Base-by-base conservation (phyloP, 30 jellyfish, hydroid and myxozoan genomes). In the Turritopsis dohrnii region DNA sequence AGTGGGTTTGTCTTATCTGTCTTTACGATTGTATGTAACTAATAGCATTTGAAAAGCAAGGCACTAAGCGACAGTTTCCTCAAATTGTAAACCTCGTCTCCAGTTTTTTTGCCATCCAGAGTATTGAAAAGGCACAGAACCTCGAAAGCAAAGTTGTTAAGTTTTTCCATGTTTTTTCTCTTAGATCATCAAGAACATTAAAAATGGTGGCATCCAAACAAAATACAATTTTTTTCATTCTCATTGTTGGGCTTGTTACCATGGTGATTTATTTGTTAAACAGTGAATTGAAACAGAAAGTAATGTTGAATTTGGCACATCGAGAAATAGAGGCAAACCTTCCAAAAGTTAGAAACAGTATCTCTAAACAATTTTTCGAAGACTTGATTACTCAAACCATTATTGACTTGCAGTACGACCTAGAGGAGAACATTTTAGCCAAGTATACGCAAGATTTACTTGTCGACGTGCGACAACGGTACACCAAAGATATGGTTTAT, bases 231-330 rank as follows among this genome's bases (percentile, higher is more conserved):
- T 69, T 69, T 23, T 69, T 69, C 77, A n/a, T 69, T 69, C 77
- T 69, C 31, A 69, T 27, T 16, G 77, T 23, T 69, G 28, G 77
- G 4, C 28, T 69, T 23, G 30, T 69, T n/a, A 19, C 77, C 31
- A 27, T 69, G 77, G 28, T 69, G 30, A n/a, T 69, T n/a, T 19
- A n/a, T 69, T 7, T 69, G 77, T 27, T 69, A 69, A 27, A 23
- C 77, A 69, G 22, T 69, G 77, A 69, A 69, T n/a, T n/a, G 22
- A 69, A 27, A 69, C 77, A 69, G 30, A 69, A 69, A 9, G 77
- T n/a, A 69, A 69, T 69, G 77, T 9, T 69, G 28, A 69, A 69
- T 69, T 9, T 0, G 30, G 31, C 19, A 23, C 77, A 69, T 0
- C 31, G 31, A 69, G 77, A 69, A 27, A 69, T 69, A 8, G 17